Evolutionary conservation across 2,888 invertebrate genomes (phyloP).

Genomic region (Anthoptus insignis): DNA sequence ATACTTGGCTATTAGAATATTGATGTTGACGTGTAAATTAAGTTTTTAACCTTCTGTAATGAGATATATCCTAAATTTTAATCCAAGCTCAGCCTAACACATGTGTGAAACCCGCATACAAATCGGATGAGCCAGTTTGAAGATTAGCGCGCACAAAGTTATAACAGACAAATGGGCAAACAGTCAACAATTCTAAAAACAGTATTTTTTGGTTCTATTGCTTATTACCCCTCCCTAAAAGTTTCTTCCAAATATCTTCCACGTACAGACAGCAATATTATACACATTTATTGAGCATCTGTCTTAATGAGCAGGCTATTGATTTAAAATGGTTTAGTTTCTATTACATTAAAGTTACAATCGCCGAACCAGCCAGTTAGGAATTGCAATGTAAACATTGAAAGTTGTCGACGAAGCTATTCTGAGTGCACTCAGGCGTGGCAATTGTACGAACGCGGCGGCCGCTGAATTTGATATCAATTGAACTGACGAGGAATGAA

Average conservation of each 20-base stretch:
- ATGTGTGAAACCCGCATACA: no score
- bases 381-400: background rate
- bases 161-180: no score
- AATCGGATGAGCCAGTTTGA: no score
- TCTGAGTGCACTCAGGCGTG: conserved; percentile 1
- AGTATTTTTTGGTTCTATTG: no score
- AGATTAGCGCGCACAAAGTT: no score
- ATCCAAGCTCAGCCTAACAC: no score
- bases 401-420: background rate
- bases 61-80: no score
- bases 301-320: background rate
- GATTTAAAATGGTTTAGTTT: background rate
- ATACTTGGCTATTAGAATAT: background rate
- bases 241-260: background rate
- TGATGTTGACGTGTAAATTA: background rate
- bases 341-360: background rate
- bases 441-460: conserved; percentile 1
- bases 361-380: background rate
- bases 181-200: no score
- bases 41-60: no score
- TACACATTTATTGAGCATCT: no score
- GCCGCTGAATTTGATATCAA: background rate
- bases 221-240: no score
- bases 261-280: no score
- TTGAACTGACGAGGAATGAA: background rate